Percentiles rank a stretch among this genome's conserved stretches.
These are phyloP conservation scores for Drosophila novamexicana DNA, from an alignment of 1,140 invertebrate species.

Conservation along the genomic window DNA sequence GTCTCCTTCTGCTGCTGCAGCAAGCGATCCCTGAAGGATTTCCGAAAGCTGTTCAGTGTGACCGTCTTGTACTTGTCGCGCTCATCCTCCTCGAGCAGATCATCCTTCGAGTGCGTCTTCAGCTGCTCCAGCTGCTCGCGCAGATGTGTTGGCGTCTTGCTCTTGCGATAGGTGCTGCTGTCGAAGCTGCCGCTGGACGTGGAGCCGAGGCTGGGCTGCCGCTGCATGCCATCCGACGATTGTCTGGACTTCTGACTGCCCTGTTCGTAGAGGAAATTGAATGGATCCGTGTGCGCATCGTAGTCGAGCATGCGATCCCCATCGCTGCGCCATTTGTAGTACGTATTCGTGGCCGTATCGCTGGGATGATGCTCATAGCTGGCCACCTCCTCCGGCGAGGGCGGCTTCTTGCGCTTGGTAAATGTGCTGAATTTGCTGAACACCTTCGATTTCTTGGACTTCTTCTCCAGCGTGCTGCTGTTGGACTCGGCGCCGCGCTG, in stretches of 20 bases:
- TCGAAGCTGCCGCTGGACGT: conserved; percentile 71
- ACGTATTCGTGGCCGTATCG: conserved; percentile 79
- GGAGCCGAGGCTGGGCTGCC: conserved; percentile 58
- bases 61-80: conserved; percentile 80
- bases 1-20: conserved; percentile 73
- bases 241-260: conserved; percentile 53
- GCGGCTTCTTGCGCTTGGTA: conserved; percentile 79
- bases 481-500: conserved; percentile 52
- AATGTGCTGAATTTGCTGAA: conserved; percentile 81
- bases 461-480: conserved; percentile 74
- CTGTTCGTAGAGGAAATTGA: conserved; percentile 80
- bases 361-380: conserved; percentile 80
- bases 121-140: conserved; percentile 75
- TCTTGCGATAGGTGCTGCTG: conserved; percentile 75
- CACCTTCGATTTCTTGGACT: conserved; percentile 80
- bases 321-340: conserved; percentile 81
- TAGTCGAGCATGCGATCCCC: conserved; percentile 72
- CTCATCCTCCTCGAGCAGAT: conserved; percentile 70
- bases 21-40: conserved; percentile 80
- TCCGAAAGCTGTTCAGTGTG: conserved; percentile 80
- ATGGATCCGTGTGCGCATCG: conserved; percentile 76
- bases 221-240: conserved; percentile 19
- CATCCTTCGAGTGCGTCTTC: conserved; percentile 70
- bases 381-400: conserved; percentile 59
- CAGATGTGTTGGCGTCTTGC: conserved; percentile 68